Percentiles rank a stretch among this genome's conserved stretches.
These are phyloP conservation scores for Brenthis hecate DNA, from an alignment of 2,888 invertebrate genomes.

Conservation along the genomic window DNA sequence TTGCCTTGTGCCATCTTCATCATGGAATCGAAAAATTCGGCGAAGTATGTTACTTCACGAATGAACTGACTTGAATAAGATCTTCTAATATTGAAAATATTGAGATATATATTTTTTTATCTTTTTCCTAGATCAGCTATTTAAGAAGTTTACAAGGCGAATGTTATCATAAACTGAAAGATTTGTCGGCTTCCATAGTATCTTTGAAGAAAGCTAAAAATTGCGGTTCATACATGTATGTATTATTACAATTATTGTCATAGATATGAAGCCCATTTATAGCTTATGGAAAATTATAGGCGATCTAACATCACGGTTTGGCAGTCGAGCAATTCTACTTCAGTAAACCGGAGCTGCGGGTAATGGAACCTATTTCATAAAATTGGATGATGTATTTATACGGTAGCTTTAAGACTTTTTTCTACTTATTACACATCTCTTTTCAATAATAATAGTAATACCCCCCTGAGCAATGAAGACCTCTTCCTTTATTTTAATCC, in stretches of 20 bases:
- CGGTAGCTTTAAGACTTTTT: no score
- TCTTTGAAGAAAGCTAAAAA: slow-evolving; percentile 56
- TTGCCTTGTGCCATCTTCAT: slow-evolving; percentile 61
- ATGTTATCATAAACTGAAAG: slow-evolving; percentile 56
- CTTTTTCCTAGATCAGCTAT: slow-evolving; percentile 54
- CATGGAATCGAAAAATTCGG: slow-evolving; percentile 59
- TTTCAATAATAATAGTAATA: no score
- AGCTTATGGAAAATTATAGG: no score
- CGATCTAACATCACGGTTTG: no score
- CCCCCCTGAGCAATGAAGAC: no score
- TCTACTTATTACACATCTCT: no score
- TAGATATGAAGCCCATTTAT: not conserved
- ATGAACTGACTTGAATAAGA: not conserved
- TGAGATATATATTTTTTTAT: not conserved
- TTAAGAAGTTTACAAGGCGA: slow-evolving; percentile 66
- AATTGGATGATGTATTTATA: no score
- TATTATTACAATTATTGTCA: not conserved
- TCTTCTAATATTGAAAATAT: not conserved
- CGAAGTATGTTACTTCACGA: slow-evolving; percentile 51
- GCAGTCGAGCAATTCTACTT: no score
- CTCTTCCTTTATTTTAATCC: no score
- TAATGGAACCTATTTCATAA: no score
- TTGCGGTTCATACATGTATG: slow-evolving; percentile 55
- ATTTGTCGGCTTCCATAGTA: slow-evolving; percentile 47
- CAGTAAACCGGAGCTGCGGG: no score